Evolutionary conservation across 2,888 invertebrate genomes (phyloP).

Genomic region (Archips crataeganus): DNA sequence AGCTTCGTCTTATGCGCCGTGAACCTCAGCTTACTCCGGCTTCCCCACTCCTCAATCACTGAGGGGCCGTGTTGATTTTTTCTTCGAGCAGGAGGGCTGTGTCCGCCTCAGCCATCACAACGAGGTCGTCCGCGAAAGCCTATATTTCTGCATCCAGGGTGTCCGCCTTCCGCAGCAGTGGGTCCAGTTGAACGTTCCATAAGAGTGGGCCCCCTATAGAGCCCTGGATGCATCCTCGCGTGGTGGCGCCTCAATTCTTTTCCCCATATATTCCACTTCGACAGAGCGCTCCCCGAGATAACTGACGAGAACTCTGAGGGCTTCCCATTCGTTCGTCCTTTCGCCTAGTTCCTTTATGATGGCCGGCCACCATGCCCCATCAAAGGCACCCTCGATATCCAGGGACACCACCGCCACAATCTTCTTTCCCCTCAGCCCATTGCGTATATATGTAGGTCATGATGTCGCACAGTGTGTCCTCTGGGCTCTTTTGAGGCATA

Average conservation of each 20-base stretch:
- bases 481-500: conserved; percentile 3
- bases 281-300: background rate
- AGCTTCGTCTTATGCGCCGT: no score
- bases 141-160: no score
- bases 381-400: background rate
- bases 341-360: background rate
- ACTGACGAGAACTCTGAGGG: background rate
- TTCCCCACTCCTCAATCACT: background rate
- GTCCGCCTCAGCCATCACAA: background rate
- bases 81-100: background rate
- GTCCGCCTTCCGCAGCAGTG: no score
- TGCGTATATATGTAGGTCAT: background rate
- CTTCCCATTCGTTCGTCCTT: background rate
- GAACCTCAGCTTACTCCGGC: background rate
- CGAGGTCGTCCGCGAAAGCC: background rate
- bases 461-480: conserved; percentile 27
- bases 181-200: no score
- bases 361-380: conserved; percentile 9
- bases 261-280: background rate
- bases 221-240: background rate
- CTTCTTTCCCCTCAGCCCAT: background rate
- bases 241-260: background rate
- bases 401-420: background rate
- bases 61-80: background rate
- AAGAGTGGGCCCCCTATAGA: no score